Conservation (phyloP, 2,888 invertebrate genomes). For the Ceraclea dissimilis region DNA sequence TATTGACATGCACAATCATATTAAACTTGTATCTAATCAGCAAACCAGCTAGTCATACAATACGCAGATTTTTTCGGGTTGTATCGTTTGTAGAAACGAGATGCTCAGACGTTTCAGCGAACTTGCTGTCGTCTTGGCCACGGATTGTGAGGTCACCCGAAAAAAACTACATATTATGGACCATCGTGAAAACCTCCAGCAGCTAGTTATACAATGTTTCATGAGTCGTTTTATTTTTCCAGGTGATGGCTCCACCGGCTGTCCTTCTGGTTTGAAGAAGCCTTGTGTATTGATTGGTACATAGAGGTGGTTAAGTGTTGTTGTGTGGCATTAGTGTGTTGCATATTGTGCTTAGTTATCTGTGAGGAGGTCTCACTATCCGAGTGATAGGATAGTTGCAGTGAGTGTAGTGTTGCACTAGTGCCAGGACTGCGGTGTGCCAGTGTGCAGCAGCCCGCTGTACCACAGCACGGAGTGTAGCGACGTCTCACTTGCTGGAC, state of each 20-base stretch:
- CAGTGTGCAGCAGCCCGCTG: slow-evolving; percentile 34
- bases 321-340: not conserved
- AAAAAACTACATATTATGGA: too few species aligned
- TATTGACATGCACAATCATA: not conserved
- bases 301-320: too few species aligned
- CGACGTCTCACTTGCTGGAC: not conserved
- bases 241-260: slow-evolving; percentile 20
- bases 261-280: slow-evolving; percentile 4
- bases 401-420: slow-evolving; percentile 4
- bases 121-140: too few species aligned
- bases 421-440: slow-evolving; percentile 17
- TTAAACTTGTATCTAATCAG: not conserved
- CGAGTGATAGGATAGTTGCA: slow-evolving; percentile 4
- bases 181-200: too few species aligned
- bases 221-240: slow-evolving; percentile 7
- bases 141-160: too few species aligned
- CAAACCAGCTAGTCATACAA: not conserved
- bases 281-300: too few species aligned
- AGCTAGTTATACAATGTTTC: too few species aligned
- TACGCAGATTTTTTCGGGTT: too few species aligned
- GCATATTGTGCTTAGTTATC: not conserved
- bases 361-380: too few species aligned
- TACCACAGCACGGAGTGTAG: not conserved
- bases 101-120: too few species aligned
- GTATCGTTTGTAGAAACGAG: too few species aligned